Percentiles rank a stretch among this genome's conserved stretches.
These are phyloP conservation scores for Drosophila limbata DNA, from an alignment of 2,888 invertebrate genomes.

Conservation along the genomic window DNA sequence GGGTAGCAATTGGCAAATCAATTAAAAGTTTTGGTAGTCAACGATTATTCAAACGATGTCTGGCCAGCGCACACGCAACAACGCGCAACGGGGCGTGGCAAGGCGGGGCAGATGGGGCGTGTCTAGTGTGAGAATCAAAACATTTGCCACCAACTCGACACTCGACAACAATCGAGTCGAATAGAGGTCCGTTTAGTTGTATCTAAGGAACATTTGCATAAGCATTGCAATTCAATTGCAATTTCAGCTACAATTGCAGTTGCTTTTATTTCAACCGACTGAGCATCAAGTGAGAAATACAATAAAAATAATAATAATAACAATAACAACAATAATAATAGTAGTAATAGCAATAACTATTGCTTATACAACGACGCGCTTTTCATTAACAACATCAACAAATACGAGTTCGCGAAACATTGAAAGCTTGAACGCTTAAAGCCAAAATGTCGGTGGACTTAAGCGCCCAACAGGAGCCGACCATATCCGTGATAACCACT, in stretches of 20 bases:
- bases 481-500: constrained; percentile 84
- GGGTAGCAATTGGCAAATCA: constrained; percentile 49
- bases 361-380: constrained; percentile 25
- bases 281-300: constrained; percentile 28
- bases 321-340: constrained; percentile 17
- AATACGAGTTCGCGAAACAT: not conserved
- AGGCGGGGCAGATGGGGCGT: not conserved
- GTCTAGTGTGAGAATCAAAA: constrained; percentile 1
- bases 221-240: not conserved
- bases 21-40: constrained; percentile 46
- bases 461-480: constrained; percentile 82
- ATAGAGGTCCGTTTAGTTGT: not conserved
- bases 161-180: not conserved
- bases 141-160: constrained; percentile 11
- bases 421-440: constrained; percentile 1
- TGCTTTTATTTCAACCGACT: constrained; percentile 24
- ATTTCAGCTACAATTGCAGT: constrained; percentile 2
- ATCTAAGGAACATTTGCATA: constrained; percentile 8
- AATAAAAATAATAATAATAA: constrained; percentile 23
- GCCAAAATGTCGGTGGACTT: constrained; percentile 83
- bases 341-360: constrained; percentile 18
- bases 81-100: not conserved
- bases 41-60: not conserved
- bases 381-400: constrained; percentile 9
- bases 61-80: not conserved